Evolutionary conservation across 2,888 invertebrate species (phyloP), one percentile per base, ranked within the genome.

Genomic region (Amorpha juglandis): DNA sequence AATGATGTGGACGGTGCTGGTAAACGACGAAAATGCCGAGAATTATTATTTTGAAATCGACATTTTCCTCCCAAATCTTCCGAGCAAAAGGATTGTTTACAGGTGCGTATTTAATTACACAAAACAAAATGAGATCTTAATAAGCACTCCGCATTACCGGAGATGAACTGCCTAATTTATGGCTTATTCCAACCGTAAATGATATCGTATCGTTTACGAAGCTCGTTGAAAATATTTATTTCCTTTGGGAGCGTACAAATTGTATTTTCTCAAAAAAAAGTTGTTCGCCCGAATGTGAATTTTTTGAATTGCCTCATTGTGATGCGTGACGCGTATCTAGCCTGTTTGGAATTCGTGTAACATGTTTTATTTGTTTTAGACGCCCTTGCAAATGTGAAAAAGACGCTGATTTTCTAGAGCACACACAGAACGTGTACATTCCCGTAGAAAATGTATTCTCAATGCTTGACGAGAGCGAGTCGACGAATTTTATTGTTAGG

Each of bases 1-100:
- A 72, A 94, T 94, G 94, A 94, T 94, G 94, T 94, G 94, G 94
- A 93, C 94, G 4, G 93, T 94, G 0, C 79, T 94, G 9, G 92
- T 92, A 6, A 94, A 92, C 67, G 93, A 93, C 42, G 91, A 91
- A 19, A 72, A 88, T 4, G 89, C 92, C 0, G 92, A 91, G 50
- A 88, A 84, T 66, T 94, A 84, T 78, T 94, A 93, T 73, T 94
- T 92, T 69, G 93, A 94, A 83, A 87, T 94, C 14, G 94, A 94
- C 70, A 77, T 94, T 69, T 92, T 91, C 73, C 82, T 93, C 53
- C 93, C 94, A 38, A 87, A 87, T 70, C 69, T 88, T 12, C 89
- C 91, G 0, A 86, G 89, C 76, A 93, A 93, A 82, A 88, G 89
- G 77, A 94, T 94, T 76, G 87, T 92, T 73, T 94, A 93, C 77